These are phyloP conservation scores for Phataginus tetradactyla DNA, from an alignment of 2,797 vertebrate genomes.

Conservation along the genomic window DNA sequence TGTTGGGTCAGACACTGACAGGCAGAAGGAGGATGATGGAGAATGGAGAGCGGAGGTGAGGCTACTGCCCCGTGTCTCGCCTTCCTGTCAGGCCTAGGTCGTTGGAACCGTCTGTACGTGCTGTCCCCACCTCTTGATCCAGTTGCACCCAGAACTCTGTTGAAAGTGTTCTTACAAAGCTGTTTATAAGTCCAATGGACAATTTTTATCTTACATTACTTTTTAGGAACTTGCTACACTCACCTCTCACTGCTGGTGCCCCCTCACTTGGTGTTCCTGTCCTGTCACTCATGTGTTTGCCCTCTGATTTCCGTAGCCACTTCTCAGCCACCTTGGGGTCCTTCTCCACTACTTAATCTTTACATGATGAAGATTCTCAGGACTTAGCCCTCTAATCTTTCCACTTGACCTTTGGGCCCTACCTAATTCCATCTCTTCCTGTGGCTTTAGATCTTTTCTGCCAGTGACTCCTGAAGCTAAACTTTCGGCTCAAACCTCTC, in stretches of 20 bases:
- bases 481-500: neutral
- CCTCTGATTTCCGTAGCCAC: neutral
- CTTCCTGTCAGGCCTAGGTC: neutral
- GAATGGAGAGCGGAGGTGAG: neutral
- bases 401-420: neutral
- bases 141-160: neutral
- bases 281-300: neutral
- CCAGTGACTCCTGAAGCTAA: neutral
- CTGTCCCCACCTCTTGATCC: neutral
- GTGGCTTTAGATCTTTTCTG: neutral
- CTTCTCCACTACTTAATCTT: neutral
- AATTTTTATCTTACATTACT: neutral
- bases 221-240: neutral
- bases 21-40: neutral
- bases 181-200: neutral
- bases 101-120: neutral
- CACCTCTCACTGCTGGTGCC: neutral
- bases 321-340: neutral
- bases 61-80: neutral
- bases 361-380: neutral
- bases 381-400: neutral
- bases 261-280: neutral
- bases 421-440: neutral
- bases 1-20: neutral
- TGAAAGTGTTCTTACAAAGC: neutral